Evolutionary conservation across 2,797 vertebrate species (phyloP).

Genomic region (Sebastes dallii): DNA sequence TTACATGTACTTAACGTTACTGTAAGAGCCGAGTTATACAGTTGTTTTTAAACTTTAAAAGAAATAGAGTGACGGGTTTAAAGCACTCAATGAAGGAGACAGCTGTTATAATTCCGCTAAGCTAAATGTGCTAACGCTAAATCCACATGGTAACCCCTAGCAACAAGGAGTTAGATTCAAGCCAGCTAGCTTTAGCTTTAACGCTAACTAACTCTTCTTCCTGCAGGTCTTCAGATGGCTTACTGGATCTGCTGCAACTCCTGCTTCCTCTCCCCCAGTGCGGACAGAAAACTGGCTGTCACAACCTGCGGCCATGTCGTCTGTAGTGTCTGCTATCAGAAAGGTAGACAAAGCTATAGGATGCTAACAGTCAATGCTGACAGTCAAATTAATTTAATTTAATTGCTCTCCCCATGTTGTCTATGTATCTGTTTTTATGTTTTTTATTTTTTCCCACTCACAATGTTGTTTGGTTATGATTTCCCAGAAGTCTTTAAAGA

Average conservation of each 20-base stretch:
- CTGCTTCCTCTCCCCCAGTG: slow-evolving; percentile 81
- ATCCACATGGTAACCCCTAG: neutral
- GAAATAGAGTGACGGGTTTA: neutral
- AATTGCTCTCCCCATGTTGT: too few relatives aligned
- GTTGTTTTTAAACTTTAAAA: neutral
- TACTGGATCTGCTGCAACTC: slow-evolving; percentile 85
- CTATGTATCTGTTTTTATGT: too few relatives aligned
- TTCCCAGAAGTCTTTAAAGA: too few relatives aligned
- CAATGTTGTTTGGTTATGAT: too few relatives aligned
- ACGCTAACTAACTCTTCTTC: neutral
- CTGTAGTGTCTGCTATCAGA: slow-evolving; percentile 86
- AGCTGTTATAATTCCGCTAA: neutral
- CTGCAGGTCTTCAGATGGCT: slow-evolving; percentile 77
- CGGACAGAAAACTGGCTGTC: slow-evolving; percentile 78
- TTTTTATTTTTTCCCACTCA: too few relatives aligned
- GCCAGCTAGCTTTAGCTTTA: neutral
- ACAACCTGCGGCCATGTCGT: slow-evolving; percentile 91
- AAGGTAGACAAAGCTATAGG: slow-evolving; percentile 77
- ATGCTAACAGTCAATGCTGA: too few relatives aligned
- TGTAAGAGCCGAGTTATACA: too few relatives aligned
- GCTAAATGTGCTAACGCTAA: neutral
- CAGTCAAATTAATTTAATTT: too few relatives aligned
- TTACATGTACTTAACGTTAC: neutral
- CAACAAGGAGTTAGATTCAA: neutral
- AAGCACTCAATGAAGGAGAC: neutral